Base-by-base conservation (phyloP, 2,797 vertebrate species). In the Sciurus vulgaris region DNA sequence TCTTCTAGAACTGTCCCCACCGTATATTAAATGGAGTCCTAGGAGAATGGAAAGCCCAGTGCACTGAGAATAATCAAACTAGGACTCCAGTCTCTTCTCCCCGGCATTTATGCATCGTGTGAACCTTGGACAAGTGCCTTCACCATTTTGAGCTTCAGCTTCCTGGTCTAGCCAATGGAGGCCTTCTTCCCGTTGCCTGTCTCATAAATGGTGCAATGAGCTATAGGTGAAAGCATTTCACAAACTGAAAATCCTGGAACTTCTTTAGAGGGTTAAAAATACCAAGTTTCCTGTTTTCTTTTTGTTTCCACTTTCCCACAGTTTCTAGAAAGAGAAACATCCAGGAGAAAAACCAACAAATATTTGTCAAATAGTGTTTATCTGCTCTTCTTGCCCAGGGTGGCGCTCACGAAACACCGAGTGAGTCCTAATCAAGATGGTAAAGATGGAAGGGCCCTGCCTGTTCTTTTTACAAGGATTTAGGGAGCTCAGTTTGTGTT, bases 241-340 rank as follows among this genome's bases (percentile, higher is more conserved):
- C 63, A 69, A 81, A 65, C 10, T 14, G 49, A 78, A 96, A 96
- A 77, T 81, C 67, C 33, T 86, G 7, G 63, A 65, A 56, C 30
- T n/a, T 88, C 12, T 10, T 24, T 28, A 65, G 7, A 91, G 5
- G 59, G 47, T 91, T 26, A 86, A 59, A 65, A 35, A 61, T 61
- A 51, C 4, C 18, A 41, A 69, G 8, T 6, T 86, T 72, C 10
- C 51, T 73, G 4, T 67, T 33, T 89, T 87, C 38, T 30, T 5
- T 65, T 86, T 54, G 30, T 61, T 94, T 94, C 59, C 15, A 56
- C 44, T 63, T 79, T 38, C 59, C 59, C 33, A 30, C 17, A 76
- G 63, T 41, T 26, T 22, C 41, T 73, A 89, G 18, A 38, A 54
- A 74, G 13, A 9, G 63, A 73, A 86, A 33, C 10, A 28, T 33